Percentiles rank a stretch among this genome's conserved stretches.
Evolutionary conservation across 2,797 vertebrate genomes (phyloP).

Genomic region (Balearica regulorum): DNA sequence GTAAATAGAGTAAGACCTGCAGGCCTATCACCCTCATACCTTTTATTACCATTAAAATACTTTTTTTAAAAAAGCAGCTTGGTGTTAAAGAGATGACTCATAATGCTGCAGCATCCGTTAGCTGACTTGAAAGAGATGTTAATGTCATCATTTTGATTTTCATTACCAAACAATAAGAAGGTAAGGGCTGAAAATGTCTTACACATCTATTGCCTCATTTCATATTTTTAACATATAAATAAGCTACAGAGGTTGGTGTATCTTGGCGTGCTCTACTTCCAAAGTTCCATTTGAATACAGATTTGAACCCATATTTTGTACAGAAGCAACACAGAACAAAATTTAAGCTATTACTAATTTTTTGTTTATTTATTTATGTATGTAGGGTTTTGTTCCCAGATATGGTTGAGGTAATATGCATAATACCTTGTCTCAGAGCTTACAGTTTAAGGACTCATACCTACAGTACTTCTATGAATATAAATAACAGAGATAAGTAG

Average conservation of each 20-base stretch:
- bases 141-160: conserved; percentile 17
- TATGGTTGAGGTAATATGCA: not conserved
- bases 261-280: not conserved
- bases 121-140: not conserved
- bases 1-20: not conserved
- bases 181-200: not conserved
- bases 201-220: not conserved
- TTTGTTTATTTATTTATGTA: not conserved
- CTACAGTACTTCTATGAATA: not conserved
- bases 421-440: not conserved
- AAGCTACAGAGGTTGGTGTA: not conserved
- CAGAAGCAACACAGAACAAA: not conserved
- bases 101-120: conserved; percentile 9
- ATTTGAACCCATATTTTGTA: not conserved
- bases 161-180: not conserved
- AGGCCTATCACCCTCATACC: not conserved
- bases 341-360: not conserved
- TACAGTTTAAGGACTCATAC: not conserved
- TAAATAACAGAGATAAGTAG: not conserved
- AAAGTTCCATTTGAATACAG: not conserved
- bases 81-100: conserved; percentile 17
- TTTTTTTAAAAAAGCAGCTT: not conserved
- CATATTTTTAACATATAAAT: not conserved
- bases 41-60: not conserved
- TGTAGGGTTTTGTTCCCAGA: not conserved